A percentile compares a stretch with the other conserved stretches of the same genome.
phyloP scores from a whole-genome alignment of 1,140 invertebrate genomes.

The Heliothis subflexa region DNA sequence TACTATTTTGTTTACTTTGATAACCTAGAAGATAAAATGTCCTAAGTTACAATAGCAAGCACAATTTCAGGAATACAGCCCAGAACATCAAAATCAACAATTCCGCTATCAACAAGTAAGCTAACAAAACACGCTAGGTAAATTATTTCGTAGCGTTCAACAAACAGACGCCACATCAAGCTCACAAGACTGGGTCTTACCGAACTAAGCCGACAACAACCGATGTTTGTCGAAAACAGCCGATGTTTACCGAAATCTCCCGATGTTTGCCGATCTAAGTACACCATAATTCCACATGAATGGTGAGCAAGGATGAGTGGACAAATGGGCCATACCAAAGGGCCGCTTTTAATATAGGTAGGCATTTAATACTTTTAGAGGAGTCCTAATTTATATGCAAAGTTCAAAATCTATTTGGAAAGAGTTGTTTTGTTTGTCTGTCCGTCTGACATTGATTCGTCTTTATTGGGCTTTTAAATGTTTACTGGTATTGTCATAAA shows the following conservation, averaged over 20 bases:
- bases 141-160: too few relatives aligned
- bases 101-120: too few relatives aligned
- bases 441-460: neutral
- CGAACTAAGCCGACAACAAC: slow-evolving; percentile 19
- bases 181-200: slow-evolving; percentile 3
- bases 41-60: too few relatives aligned
- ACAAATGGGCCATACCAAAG: slow-evolving; percentile 30
- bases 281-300: slow-evolving; percentile 20
- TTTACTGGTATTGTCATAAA: neutral
- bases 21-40: too few relatives aligned
- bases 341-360: slow-evolving; percentile 35
- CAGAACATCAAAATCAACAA: too few relatives aligned
- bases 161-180: too few relatives aligned
- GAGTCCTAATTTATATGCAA: slow-evolving; percentile 28
- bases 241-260: slow-evolving; percentile 24
- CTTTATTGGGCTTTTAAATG: slow-evolving; percentile 16
- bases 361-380: slow-evolving; percentile 18
- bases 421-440: slow-evolving; percentile 12
- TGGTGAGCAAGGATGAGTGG: slow-evolving; percentile 28
- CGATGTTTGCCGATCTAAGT: slow-evolving; percentile 32
- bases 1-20: too few relatives aligned
- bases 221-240: neutral
- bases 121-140: too few relatives aligned
- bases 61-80: too few relatives aligned
- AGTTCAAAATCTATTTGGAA: slow-evolving; percentile 21